Percentiles rank a stretch among this genome's conserved stretches.
Evolutionary conservation across 2,888 invertebrate genomes (phyloP).

Genomic region (Dinocampus coccinellae): DNA sequence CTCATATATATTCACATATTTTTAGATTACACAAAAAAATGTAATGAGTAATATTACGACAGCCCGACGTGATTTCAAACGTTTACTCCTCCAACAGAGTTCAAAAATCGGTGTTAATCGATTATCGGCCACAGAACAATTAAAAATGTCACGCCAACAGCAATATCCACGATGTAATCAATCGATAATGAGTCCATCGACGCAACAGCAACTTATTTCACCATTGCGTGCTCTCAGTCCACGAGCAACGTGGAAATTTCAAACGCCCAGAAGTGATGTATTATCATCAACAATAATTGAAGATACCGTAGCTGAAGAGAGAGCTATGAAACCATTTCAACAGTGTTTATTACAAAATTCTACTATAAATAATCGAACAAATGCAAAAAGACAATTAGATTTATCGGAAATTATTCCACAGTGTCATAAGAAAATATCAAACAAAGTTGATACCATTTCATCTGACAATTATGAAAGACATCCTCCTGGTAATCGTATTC

Average conservation of each 20-base stretch:
- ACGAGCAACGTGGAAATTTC: constrained; percentile 80
- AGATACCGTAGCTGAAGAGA: constrained; percentile 85
- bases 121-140: constrained; percentile 83
- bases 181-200: constrained; percentile 40
- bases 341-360: constrained; percentile 55
- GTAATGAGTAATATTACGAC: constrained; percentile 72
- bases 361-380: constrained; percentile 36
- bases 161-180: constrained; percentile 59
- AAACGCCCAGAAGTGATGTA: constrained; percentile 84
- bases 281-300: constrained; percentile 89
- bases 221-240: constrained; percentile 76
- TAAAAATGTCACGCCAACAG: constrained; percentile 73
- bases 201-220: constrained; percentile 43
- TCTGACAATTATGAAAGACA: not conserved
- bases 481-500: constrained; percentile 63
- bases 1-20: no score
- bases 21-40: constrained; percentile 55
- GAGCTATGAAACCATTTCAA: constrained; percentile 66
- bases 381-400: constrained; percentile 54
- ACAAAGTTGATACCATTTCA: constrained; percentile 3
- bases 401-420: constrained; percentile 40
- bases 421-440: constrained; percentile 15
- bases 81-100: constrained; percentile 82
- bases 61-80: constrained; percentile 88
- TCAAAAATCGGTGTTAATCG: constrained; percentile 76